Evolutionary conservation across 1,140 invertebrate species (phyloP).

Genomic region (Aphelenchoides fujianensis): DNA sequence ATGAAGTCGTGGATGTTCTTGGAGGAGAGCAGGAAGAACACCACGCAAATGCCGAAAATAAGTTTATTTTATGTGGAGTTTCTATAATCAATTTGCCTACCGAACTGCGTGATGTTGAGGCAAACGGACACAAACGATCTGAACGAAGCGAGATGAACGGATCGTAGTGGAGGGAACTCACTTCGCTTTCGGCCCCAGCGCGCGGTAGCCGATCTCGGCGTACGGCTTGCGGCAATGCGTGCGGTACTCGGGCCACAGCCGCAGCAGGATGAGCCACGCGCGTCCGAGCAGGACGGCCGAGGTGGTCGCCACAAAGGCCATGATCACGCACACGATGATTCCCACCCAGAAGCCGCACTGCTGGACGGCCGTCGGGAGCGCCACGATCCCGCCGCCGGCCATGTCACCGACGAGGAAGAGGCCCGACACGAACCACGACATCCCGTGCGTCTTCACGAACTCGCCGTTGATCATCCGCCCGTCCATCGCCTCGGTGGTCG

Average conservation of each 20-base stretch:
- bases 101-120: conserved; percentile 71
- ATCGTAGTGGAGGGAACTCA: conserved; percentile 19
- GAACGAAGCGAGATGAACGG: conserved; percentile 32
- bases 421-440: conserved; percentile 65
- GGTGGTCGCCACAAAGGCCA: conserved; percentile 30
- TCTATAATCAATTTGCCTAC: too few species aligned
- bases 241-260: conserved; percentile 69
- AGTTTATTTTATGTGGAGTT: too few species aligned
- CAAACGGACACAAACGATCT: conserved; percentile 65
- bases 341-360: conserved; percentile 37
- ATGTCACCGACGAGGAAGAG: conserved; percentile 73
- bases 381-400: conserved; percentile 66
- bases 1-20: conserved; percentile 67
- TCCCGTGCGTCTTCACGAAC: conserved; percentile 21
- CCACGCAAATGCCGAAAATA: conserved; percentile 70
- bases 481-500: neutral
- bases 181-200: conserved; percentile 49
- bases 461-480: conserved; percentile 26
- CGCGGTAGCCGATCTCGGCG: conserved; percentile 40
- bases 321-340: conserved; percentile 29
- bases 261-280: conserved; percentile 73
- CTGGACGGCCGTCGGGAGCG: conserved; percentile 17
- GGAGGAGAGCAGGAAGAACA: conserved; percentile 72
- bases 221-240: conserved; percentile 66
- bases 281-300: conserved; percentile 66